Evolutionary conservation across 2,113 vertebrate genomes (phyloP).

Genomic region (Anoplopoma fimbria): DNA sequence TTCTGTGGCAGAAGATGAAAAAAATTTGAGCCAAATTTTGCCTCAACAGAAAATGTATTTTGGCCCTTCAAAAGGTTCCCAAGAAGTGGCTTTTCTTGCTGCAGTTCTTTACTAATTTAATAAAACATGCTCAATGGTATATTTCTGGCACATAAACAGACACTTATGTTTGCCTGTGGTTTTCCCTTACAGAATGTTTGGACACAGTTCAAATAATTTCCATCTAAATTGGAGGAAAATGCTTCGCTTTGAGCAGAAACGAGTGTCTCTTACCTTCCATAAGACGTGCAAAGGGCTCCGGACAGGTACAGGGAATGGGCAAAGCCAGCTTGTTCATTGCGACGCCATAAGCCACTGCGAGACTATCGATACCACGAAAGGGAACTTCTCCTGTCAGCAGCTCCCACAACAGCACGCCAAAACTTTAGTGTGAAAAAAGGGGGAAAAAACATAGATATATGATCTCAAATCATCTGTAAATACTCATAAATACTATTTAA

Average conservation of each 20-base stretch:
- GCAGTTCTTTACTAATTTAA: neutral
- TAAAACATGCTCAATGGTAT: neutral
- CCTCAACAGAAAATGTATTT: neutral
- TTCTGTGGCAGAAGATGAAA: slow-evolving; percentile 80
- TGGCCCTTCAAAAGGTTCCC: neutral
- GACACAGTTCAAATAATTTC: neutral
- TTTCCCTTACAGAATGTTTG: neutral
- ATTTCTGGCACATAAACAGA: neutral
- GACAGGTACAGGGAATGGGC: slow-evolving; percentile 96
- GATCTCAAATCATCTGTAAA: neutral
- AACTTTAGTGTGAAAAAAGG: slow-evolving; percentile 77
- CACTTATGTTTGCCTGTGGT: neutral
- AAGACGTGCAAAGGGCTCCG: slow-evolving; percentile 93
- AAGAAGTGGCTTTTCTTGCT: neutral
- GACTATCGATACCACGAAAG: slow-evolving; percentile 94
- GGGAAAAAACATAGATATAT: neutral
- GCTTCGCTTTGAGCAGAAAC: neutral
- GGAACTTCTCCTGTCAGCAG: slow-evolving; percentile 96
- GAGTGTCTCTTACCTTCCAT: slow-evolving; percentile 91
- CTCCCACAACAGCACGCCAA: slow-evolving; percentile 95
- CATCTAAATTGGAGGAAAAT: neutral
- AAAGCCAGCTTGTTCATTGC: slow-evolving; percentile 99
- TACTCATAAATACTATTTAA: neutral
- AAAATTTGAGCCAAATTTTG: neutral
- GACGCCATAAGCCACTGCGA: slow-evolving; percentile 96